Percentiles rank a stretch among this genome's conserved stretches.
Conservation (phyloP, 2,113 vertebrate genomes). For the Ondatra zibethicus region DNA sequence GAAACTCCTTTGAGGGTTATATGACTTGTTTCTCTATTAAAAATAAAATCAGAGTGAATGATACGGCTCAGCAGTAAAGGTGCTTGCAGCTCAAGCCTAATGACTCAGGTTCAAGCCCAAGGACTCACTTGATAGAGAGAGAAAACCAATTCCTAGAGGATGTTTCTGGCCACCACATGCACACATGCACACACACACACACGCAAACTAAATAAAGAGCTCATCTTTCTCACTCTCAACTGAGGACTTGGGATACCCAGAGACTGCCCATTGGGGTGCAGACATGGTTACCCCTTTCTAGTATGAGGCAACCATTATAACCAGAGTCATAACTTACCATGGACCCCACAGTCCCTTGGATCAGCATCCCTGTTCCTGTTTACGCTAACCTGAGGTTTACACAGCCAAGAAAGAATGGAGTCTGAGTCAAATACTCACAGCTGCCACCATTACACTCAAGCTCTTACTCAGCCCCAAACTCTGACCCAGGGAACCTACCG, state of each 20-base stretch:
- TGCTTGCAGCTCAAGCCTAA: neutral
- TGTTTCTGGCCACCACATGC: neutral
- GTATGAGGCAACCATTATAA: neutral
- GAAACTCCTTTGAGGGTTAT: conserved; percentile 87
- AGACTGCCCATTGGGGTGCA: neutral
- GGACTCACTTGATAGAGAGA: neutral
- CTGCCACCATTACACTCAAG: neutral
- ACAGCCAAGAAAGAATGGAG: neutral
- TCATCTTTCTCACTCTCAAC: neutral
- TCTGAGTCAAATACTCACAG: fast-evolving
- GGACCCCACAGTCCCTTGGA: neutral
- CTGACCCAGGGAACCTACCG: neutral
- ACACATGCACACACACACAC: neutral
- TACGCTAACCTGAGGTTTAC: neutral
- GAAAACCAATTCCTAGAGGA: neutral
- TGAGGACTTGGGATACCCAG: conserved; percentile 53
- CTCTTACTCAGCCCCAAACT: neutral
- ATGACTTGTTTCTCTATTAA: conserved; percentile 81
- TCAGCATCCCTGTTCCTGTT: neutral
- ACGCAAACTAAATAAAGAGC: conserved; percentile 3
- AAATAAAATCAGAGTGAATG: neutral
- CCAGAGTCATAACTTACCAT: neutral
- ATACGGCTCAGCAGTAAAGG: neutral
- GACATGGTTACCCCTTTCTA: neutral
- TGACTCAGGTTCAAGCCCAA: neutral